Percentiles rank a stretch among this genome's conserved stretches.
Conservation (phyloP, 1,140 invertebrate species). For the Eubasilissa regina region DNA sequence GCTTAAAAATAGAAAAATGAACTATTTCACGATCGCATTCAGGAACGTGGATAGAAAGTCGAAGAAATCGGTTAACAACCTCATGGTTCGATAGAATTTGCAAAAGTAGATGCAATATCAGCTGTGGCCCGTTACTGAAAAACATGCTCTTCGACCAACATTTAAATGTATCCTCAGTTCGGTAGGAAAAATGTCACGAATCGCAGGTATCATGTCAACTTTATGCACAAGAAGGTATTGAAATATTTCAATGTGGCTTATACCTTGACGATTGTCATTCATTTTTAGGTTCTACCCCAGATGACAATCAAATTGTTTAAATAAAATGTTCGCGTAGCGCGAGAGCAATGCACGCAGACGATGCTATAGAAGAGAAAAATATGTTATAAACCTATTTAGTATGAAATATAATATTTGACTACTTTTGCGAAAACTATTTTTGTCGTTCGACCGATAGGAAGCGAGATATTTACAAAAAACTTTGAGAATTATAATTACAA, state of each 20-base stretch:
- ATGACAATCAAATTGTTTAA: conserved; percentile 55
- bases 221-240: conserved; percentile 17
- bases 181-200: not conserved
- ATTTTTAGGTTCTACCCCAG: conserved; percentile 64
- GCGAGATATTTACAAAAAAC: too few relatives aligned
- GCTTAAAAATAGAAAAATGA: conserved; percentile 37
- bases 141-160: conserved; percentile 45
- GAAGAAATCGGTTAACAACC: conserved; percentile 57
- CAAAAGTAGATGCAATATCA: conserved; percentile 39
- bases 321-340: not conserved
- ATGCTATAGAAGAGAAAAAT: too few relatives aligned
- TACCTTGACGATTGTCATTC: conserved; percentile 63
- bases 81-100: conserved; percentile 51
- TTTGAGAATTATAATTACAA: too few relatives aligned
- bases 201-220: not conserved
- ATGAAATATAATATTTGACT: too few relatives aligned
- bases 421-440: too few relatives aligned
- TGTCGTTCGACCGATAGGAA: too few relatives aligned
- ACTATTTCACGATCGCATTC: conserved; percentile 53
- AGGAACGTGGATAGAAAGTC: conserved; percentile 55
- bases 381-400: too few relatives aligned
- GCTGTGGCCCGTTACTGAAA: conserved; percentile 48
- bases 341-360: not conserved
- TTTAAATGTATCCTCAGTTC: not conserved
- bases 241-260: conserved; percentile 62